These are phyloP conservation scores for Limonius californicus DNA, from an alignment of 1,140 invertebrate genomes.

Conservation along the genomic window DNA sequence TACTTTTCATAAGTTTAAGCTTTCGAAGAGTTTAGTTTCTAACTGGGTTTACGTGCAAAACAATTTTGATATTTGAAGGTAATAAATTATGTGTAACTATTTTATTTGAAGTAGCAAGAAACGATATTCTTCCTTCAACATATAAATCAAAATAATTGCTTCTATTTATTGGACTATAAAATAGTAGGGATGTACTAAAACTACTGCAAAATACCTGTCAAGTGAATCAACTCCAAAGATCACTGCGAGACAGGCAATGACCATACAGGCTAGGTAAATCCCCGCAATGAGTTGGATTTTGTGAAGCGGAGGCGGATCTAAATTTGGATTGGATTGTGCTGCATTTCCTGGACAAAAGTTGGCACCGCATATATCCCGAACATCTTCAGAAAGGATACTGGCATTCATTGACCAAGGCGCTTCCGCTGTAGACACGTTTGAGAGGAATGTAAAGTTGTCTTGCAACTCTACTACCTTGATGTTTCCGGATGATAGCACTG, in stretches of 20 bases:
- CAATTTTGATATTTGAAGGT: background rate
- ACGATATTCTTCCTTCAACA: no score
- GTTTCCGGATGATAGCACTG: slow-evolving; percentile 50
- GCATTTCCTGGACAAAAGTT: slow-evolving; percentile 64
- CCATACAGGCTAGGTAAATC: slow-evolving; percentile 79
- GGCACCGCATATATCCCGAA: slow-evolving; percentile 63
- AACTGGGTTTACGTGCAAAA: no score
- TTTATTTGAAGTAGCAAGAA: no score
- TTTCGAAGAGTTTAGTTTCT: no score
- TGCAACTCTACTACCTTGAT: slow-evolving; percentile 24
- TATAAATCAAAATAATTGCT: no score
- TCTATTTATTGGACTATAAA: background rate
- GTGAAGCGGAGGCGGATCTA: slow-evolving; percentile 62
- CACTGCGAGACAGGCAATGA: slow-evolving; percentile 71
- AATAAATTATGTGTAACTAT: no score
- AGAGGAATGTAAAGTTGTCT: background rate
- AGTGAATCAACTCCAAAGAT: slow-evolving; percentile 77
- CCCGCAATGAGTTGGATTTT: slow-evolving; percentile 76
- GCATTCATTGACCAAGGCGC: background rate
- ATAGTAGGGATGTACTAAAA: no score
- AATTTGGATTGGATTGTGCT: slow-evolving; percentile 58
- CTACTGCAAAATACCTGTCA: no score
- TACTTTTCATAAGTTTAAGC: no score
- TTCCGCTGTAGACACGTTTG: background rate
- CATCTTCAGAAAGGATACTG: background rate